Conservation (phyloP, 1,140 invertebrate species). For the Eriosoma lanigerum region DNA sequence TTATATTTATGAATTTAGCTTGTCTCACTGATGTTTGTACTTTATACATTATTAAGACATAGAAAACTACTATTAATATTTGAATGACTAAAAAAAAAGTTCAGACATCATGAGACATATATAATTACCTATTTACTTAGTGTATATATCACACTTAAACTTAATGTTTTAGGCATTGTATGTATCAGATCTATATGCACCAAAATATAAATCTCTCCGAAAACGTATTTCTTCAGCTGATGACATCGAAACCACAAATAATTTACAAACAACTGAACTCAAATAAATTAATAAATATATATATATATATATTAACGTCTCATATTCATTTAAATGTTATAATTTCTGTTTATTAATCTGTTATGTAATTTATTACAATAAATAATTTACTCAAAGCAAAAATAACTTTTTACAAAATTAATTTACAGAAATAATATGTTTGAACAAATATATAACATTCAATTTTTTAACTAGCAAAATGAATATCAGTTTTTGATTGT, state of each 20-base stretch:
- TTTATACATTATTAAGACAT: not conserved
- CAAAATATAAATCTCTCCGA: conserved; percentile 43
- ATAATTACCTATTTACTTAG: not conserved
- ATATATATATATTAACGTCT: not conserved
- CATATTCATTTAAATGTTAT: not conserved
- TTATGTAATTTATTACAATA: not conserved
- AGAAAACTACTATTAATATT: not conserved
- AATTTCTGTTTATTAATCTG: not conserved
- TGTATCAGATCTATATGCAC: conserved; percentile 35
- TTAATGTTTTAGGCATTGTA: conserved; percentile 48
- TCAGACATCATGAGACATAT: not conserved
- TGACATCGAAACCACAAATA: conserved; percentile 27
- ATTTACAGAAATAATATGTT: not conserved
- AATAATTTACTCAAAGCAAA: not conserved
- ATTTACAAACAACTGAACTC: conserved; percentile 40
- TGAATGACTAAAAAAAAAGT: not conserved
- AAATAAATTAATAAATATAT: too few species aligned
- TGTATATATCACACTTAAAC: conserved; percentile 22
- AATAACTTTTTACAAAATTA: not conserved
- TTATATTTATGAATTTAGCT: not conserved
- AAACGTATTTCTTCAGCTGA: conserved; percentile 45
- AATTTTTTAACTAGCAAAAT: not conserved
- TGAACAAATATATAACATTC: not conserved
- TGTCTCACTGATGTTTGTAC: not conserved
- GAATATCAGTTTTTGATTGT: not conserved